These are phyloP conservation scores for Vanacampus margaritifer DNA, from an alignment of 2,113 vertebrate species.

Conservation along the genomic window DNA sequence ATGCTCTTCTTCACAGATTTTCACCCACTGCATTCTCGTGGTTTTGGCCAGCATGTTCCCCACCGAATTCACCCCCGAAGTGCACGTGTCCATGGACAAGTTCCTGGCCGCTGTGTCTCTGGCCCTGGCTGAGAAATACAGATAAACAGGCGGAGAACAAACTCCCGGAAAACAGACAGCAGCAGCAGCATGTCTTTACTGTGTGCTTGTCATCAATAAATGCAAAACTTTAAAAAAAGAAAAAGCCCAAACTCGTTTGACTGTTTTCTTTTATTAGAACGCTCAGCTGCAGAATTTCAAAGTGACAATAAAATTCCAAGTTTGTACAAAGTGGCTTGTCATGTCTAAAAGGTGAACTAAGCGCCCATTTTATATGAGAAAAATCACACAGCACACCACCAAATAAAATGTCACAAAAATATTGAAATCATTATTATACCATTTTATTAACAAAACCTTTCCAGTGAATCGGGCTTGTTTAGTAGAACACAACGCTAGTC, in stretches of 20 bases:
- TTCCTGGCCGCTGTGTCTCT: constrained; percentile 60
- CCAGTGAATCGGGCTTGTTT: too few relatives aligned
- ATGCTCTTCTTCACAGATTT: constrained; percentile 45
- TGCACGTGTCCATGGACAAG: constrained; percentile 71
- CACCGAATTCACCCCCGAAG: constrained; percentile 63
- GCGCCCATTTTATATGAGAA: too few relatives aligned
- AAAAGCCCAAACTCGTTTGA: background rate
- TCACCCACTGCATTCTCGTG: constrained; percentile 67
- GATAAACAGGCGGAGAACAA: constrained; percentile 49
- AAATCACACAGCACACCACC: too few relatives aligned
- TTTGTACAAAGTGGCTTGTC: background rate
- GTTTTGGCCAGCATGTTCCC: constrained; percentile 60
- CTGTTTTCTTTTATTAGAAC: background rate
- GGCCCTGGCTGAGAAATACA: constrained; percentile 70
- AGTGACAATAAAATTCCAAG: background rate
- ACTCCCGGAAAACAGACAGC: background rate
- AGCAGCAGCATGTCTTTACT: background rate
- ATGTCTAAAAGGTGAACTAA: background rate
- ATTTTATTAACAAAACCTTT: too few relatives aligned
- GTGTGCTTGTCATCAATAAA: constrained; percentile 18
- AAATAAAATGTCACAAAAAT: too few relatives aligned
- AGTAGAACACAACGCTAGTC: too few relatives aligned
- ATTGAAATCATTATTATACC: too few relatives aligned
- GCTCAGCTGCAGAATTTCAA: background rate
- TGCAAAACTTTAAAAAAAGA: background rate